Conservation (phyloP, 2,888 invertebrate genomes). For the Chromoteleia sp. region DNA sequence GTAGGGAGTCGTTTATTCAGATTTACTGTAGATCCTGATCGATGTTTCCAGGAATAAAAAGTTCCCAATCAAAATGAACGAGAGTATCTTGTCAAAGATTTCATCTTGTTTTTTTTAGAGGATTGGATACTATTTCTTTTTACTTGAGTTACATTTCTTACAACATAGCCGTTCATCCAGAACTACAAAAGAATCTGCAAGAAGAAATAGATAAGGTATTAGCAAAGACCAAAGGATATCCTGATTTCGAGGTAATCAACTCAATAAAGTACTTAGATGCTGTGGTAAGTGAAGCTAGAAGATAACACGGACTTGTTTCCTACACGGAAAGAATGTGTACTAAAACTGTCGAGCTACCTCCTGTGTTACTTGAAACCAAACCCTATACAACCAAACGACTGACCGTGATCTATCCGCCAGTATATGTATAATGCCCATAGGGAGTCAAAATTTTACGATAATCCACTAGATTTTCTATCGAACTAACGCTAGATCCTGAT, state of each 20-base stretch:
- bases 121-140: slow-evolving; percentile 77
- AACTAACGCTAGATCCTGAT: too few species aligned
- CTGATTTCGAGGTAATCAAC: slow-evolving; percentile 84
- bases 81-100: slow-evolving; percentile 85
- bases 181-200: slow-evolving; percentile 84
- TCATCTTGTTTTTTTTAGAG: slow-evolving; percentile 79
- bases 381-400: slow-evolving; percentile 79
- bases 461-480: slow-evolving; percentile 82
- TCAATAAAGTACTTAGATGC: slow-evolving; percentile 86
- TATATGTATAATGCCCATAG: slow-evolving; percentile 78
- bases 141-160: slow-evolving; percentile 75
- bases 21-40: slow-evolving; percentile 87
- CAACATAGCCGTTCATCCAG: slow-evolving; percentile 80
- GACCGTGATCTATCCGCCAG: slow-evolving; percentile 76
- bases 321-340: slow-evolving; percentile 78
- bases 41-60: slow-evolving; percentile 78
- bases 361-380: slow-evolving; percentile 74
- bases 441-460: slow-evolving; percentile 72
- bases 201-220: slow-evolving; percentile 77
- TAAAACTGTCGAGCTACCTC: slow-evolving; percentile 77
- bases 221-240: slow-evolving; percentile 77
- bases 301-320: slow-evolving; percentile 70
- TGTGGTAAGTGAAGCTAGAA: slow-evolving; percentile 82
- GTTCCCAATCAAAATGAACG: slow-evolving; percentile 54
- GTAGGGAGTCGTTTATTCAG: slow-evolving; percentile 83